Conservation (phyloP, 2,888 invertebrate genomes). For the Drosophila mayaguana region DNA sequence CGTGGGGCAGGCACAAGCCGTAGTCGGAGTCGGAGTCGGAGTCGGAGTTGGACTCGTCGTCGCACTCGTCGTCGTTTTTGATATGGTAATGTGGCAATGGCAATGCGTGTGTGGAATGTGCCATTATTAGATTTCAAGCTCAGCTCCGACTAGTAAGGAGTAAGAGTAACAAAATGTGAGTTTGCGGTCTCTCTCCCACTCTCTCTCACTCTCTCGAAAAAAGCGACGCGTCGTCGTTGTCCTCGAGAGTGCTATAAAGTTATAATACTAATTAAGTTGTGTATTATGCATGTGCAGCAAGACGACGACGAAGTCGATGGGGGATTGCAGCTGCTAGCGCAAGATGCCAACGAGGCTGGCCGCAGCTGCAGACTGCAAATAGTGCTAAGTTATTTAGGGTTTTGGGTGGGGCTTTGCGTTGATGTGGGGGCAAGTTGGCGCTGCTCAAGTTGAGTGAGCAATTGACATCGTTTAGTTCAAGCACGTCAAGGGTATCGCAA, state of each 20-base stretch:
- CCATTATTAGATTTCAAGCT: constrained; percentile 72
- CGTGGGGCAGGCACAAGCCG: constrained; percentile 54
- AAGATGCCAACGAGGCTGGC: background rate
- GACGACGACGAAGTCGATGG: constrained; percentile 15
- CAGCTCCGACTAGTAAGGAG: background rate
- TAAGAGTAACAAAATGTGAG: background rate
- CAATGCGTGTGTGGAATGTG: constrained; percentile 75
- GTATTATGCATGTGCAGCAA: constrained; percentile 72
- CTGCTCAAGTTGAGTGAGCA: constrained; percentile 55
- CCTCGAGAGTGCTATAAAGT: constrained; percentile 75
- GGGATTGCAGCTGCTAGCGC: constrained; percentile 31
- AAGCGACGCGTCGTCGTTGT: constrained; percentile 33
- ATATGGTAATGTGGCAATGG: constrained; percentile 79
- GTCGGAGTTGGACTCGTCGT: constrained; percentile 14
- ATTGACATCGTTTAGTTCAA: constrained; percentile 75
- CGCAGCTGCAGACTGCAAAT: background rate
- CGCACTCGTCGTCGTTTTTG: constrained; percentile 58
- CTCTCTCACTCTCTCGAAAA: background rate
- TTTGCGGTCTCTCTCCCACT: background rate
- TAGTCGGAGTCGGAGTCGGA: constrained; percentile 25
- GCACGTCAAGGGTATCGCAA: constrained; percentile 29
- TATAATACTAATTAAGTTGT: constrained; percentile 80
- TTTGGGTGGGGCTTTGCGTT: constrained; percentile 11
- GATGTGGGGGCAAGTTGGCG: no score
- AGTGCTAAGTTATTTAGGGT: constrained; percentile 19